Evolutionary conservation across 2,113 vertebrate genomes (phyloP).

Genomic region (Rhinolophus sinicus): DNA sequence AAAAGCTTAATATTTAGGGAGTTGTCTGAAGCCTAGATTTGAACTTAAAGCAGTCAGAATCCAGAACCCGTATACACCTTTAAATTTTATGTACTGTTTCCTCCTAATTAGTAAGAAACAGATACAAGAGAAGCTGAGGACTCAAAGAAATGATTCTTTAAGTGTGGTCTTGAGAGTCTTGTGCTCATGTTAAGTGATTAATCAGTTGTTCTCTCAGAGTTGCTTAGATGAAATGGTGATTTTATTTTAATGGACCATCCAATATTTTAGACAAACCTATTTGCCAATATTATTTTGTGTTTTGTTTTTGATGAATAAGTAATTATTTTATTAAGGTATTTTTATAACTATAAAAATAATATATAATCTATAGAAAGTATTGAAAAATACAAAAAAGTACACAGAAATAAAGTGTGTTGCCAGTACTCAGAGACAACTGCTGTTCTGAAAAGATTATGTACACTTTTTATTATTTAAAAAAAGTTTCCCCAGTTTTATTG

Average conservation of each 20-base stretch:
- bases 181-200: background rate
- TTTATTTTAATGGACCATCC: background rate
- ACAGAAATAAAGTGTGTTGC: background rate
- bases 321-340: constrained; percentile 30
- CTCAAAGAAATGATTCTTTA: background rate
- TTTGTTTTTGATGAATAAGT: background rate
- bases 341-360: background rate
- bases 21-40: constrained; percentile 12
- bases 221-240: background rate
- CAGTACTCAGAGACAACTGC: background rate
- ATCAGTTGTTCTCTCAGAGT: background rate
- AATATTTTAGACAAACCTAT: background rate
- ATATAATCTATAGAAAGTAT: background rate
- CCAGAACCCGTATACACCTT: background rate
- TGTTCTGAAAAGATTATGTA: background rate
- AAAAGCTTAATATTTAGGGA: background rate
- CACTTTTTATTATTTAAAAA: background rate
- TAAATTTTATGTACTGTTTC: constrained; percentile 27
- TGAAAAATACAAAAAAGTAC: background rate
- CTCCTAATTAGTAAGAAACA: background rate
- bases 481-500: background rate
- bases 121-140: background rate
- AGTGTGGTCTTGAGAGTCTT: background rate
- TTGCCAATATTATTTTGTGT: background rate
- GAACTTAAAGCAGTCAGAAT: background rate